phyloP scores from a whole-genome alignment of 2,797 vertebrate genomes.

The Centropyge bicolor region DNA sequence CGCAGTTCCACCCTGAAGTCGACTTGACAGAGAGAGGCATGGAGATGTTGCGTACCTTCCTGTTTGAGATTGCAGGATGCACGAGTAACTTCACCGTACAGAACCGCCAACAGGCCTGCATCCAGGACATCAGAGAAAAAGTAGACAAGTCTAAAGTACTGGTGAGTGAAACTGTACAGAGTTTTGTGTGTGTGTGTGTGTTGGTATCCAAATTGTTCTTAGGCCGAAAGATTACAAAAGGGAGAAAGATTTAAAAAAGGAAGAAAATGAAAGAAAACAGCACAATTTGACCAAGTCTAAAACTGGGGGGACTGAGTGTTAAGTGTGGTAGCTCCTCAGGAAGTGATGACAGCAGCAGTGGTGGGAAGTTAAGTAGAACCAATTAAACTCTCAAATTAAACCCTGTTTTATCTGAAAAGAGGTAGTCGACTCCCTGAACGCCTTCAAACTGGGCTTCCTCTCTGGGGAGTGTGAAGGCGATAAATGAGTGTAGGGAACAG shows the following conservation, averaged over 20 bases:
- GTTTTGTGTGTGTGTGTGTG: background rate
- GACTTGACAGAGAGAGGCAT: conserved; percentile 95
- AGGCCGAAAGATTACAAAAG: background rate
- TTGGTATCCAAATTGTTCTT: background rate
- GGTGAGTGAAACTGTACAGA: conserved; percentile 84
- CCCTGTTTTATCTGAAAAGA: conserved; percentile 68
- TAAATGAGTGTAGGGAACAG: conserved; percentile 55
- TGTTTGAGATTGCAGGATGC: conserved; percentile 98
- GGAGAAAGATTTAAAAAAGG: too few species aligned
- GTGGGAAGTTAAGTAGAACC: conserved; percentile 62
- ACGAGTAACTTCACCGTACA: conserved; percentile 94
- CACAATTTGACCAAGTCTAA: conserved; percentile 22
- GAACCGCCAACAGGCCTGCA: conserved; percentile 92
- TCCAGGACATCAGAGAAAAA: conserved; percentile 92
- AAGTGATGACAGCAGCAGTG: conserved; percentile 34
- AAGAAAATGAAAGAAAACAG: background rate
- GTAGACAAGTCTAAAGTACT: conserved; percentile 96
- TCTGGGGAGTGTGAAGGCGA: conserved; percentile 63
- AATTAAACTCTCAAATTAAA: conserved; percentile 80
- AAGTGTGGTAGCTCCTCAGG: conserved; percentile 8
- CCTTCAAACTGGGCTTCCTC: conserved; percentile 75
- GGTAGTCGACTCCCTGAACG: conserved; percentile 58
- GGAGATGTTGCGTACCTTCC: conserved; percentile 95
- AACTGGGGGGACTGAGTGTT: background rate
- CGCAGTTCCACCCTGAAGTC: conserved; percentile 98